phyloP scores from a whole-genome alignment of 2,888 invertebrate genomes.

The Caenorhabditis afra region DNA sequence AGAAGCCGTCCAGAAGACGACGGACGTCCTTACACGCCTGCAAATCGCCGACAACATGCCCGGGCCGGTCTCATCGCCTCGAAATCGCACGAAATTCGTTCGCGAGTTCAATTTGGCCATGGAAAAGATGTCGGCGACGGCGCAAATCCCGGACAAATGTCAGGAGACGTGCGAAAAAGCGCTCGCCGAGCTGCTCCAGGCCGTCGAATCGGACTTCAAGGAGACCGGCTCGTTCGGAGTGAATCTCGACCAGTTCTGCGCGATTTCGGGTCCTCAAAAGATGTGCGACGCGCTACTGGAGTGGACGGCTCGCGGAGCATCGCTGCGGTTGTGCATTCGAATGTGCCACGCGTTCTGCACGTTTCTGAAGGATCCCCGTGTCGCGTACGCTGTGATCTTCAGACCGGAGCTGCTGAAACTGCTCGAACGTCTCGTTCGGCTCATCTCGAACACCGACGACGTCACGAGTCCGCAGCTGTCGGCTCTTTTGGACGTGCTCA shows the following conservation, averaged over 20 bases:
- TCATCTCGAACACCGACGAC: conserved; percentile 3
- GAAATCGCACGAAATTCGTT: conserved; percentile 47
- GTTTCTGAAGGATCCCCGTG: conserved; percentile 31
- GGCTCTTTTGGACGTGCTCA: conserved; percentile 38
- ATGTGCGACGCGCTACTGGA: conserved; percentile 26
- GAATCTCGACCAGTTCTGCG: conserved; percentile 50
- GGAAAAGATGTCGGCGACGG: conserved; percentile 20
- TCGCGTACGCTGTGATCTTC: conserved; percentile 36
- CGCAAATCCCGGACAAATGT: conserved; percentile 16
- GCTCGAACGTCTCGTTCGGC: conserved; percentile 20
- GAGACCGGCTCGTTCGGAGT: not conserved
- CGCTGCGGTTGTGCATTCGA: conserved; percentile 46
- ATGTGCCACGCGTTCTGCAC: conserved; percentile 44
- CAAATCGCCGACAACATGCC: conserved; percentile 34
- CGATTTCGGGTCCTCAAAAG: conserved; percentile 26
- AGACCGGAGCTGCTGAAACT: conserved; percentile 36
- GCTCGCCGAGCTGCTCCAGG: conserved; percentile 16
- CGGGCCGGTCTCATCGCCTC: conserved; percentile 16
- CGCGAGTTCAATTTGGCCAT: conserved; percentile 42
- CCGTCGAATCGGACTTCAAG: conserved; percentile 44
- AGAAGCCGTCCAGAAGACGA: not conserved
- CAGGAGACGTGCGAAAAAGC: conserved; percentile 37
- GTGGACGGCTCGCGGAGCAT: conserved; percentile 35
- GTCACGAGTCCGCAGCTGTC: conserved; percentile 34
- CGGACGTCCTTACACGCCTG: not conserved